Percentiles rank a stretch among this genome's conserved stretches.
phyloP scores from a whole-genome alignment of 2,113 vertebrate genomes.

The Solea solea region DNA sequence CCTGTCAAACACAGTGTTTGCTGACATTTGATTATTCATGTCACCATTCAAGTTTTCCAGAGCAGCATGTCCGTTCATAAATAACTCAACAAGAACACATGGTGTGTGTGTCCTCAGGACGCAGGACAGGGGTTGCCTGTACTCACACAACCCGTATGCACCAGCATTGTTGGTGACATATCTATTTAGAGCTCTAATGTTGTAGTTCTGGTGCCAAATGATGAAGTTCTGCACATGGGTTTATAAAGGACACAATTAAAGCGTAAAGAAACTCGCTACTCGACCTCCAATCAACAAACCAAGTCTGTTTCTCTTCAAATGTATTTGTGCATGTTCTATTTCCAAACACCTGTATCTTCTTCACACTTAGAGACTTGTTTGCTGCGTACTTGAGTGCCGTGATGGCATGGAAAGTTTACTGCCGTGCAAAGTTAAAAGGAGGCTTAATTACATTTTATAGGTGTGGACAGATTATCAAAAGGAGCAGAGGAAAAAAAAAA shows the following conservation, averaged over 20 bases:
- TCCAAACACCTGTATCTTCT: slow-evolving; percentile 62
- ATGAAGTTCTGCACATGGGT: slow-evolving; percentile 45
- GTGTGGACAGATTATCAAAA: slow-evolving; percentile 75
- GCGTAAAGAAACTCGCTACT: slow-evolving; percentile 68
- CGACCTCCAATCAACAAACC: slow-evolving; percentile 73
- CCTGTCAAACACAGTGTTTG: slow-evolving; percentile 54
- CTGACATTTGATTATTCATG: slow-evolving; percentile 55
- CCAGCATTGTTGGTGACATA: slow-evolving; percentile 42
- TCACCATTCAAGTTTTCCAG: slow-evolving; percentile 57
- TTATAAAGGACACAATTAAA: slow-evolving; percentile 59
- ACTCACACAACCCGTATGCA: slow-evolving; percentile 43
- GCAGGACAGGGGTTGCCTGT: slow-evolving; percentile 53
- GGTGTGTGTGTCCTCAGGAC: slow-evolving; percentile 34
- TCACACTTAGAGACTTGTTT: slow-evolving; percentile 64
- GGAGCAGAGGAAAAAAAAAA: slow-evolving; percentile 38
- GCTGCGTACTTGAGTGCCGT: slow-evolving; percentile 66
- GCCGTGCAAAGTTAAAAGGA: slow-evolving; percentile 72
- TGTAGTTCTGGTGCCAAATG: slow-evolving; percentile 50
- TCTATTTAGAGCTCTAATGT: slow-evolving; percentile 58
- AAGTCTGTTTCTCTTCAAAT: slow-evolving; percentile 71
- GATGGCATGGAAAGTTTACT: slow-evolving; percentile 74
- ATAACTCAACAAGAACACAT: slow-evolving; percentile 50
- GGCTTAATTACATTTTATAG: slow-evolving; percentile 76
- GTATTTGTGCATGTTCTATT: slow-evolving; percentile 80
- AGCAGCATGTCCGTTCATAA: slow-evolving; percentile 54